Evolutionary conservation across 2,888 invertebrate genomes (phyloP), one percentile per base, ranked within the genome.

Genomic region (Cryptophagus acutangulus): DNA sequence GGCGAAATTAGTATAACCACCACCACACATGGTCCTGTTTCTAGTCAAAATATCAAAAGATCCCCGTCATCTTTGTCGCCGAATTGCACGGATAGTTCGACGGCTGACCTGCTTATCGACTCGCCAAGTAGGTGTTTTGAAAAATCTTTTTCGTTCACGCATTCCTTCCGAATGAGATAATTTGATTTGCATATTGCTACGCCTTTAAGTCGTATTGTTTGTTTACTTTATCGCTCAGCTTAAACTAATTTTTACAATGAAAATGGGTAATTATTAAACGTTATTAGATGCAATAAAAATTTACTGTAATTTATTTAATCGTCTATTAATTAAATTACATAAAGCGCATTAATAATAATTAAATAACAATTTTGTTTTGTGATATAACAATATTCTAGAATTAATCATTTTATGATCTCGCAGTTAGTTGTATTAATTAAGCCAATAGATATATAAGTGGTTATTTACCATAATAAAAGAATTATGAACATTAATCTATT

Each of bases 1-100:
- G 86, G 87, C 18, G 88, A 89, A 72, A 78, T 88, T 51, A 87
- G 86, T 42, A 87, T 88, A 61, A 86, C 85, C 45, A 86, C 86
- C 46, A 86, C 87, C 55, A 83, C 85, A 26, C 79, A 82, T 59
- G 79, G 78, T 38, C 75, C 76, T 33, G 67, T 61, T 51, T 62
- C 66, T 62, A 67, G 67, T 63, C 69, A 66, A 36, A 71, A 74
- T 48, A 75, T 82, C 61, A 81, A 82, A 64, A 70, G 82, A 64
- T 80, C 81, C 33, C 82, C 82, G 0, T 73, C 77, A 34, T 78
- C 79, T 4, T 72, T 81, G 30, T 82, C 82, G 26, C 75, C 77
- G 10, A 72, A 70, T 46, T 74, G 77, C 48, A 81, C 81, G 17
- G 78, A 80, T 30, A 83, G 79, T 48, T 75, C 75, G 1, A 74